Evolutionary conservation across 2,888 invertebrate species (phyloP).

Genomic region (Odontomyia ornata): DNA sequence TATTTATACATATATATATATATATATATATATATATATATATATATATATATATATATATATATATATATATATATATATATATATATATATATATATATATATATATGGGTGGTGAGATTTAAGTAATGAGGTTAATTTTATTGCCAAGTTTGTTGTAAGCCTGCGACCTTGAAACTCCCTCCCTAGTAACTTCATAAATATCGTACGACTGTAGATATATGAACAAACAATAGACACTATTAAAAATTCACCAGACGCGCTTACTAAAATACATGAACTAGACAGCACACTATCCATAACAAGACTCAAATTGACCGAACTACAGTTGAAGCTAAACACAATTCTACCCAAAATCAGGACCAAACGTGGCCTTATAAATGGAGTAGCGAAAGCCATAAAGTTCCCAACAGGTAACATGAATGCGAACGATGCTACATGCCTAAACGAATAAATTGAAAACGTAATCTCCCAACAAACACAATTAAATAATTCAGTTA

Average conservation of each 20-base stretch:
- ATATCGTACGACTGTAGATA: slow-evolving; percentile 6
- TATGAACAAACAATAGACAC: slow-evolving; percentile 7
- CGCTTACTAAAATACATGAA: background rate
- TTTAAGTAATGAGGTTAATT: too few species aligned
- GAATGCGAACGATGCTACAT: slow-evolving; percentile 32
- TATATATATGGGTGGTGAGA: too few species aligned
- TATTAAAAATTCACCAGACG: slow-evolving; percentile 1
- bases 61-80: too few species aligned
- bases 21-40: too few species aligned
- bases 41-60: too few species aligned
- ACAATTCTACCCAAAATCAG: slow-evolving; percentile 27
- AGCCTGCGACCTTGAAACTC: too few species aligned
- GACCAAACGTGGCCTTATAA: slow-evolving; percentile 33
- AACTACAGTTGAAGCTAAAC: slow-evolving; percentile 4
- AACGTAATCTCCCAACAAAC: background rate
- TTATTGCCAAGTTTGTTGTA: too few species aligned
- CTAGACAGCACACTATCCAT: background rate
- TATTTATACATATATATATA: too few species aligned
- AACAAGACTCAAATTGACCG: slow-evolving; percentile 13
- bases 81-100: too few species aligned
- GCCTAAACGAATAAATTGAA: slow-evolving; percentile 19
- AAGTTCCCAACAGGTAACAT: slow-evolving; percentile 37
- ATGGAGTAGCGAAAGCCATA: slow-evolving; percentile 40
- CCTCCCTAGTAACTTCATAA: slow-evolving; percentile 18
- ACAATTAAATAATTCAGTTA: background rate